phyloP scores from a whole-genome alignment of 2,888 invertebrate species.

The Salpingus planirostris region DNA sequence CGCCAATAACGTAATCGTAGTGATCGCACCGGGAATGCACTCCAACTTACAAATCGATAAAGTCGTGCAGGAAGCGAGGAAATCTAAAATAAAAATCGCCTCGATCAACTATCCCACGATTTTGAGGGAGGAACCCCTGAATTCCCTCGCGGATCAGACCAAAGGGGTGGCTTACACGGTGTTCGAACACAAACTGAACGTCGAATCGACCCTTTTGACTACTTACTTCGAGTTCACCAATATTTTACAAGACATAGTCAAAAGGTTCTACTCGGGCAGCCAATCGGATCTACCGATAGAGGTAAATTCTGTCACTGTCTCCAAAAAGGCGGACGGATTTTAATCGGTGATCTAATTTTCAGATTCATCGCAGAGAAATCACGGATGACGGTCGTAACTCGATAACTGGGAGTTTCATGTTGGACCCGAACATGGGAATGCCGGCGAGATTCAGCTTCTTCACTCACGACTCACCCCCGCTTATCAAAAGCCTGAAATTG shows the following conservation, averaged over 20 bases:
- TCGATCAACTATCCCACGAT: slow-evolving; percentile 49
- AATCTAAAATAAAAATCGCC: slow-evolving; percentile 43
- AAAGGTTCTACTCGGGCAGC: slow-evolving; percentile 43
- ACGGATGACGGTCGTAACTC: slow-evolving; percentile 43
- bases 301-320: too few species aligned
- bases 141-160: slow-evolving; percentile 42
- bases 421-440: slow-evolving; percentile 46
- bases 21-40: slow-evolving; percentile 49
- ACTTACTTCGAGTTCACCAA: slow-evolving; percentile 48
- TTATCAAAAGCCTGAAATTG: slow-evolving; percentile 44
- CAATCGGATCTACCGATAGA: slow-evolving; percentile 43
- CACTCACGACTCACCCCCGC: slow-evolving; percentile 46
- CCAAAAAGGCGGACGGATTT: too few species aligned
- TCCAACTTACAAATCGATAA: slow-evolving; percentile 38
- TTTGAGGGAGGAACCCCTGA: slow-evolving; percentile 39
- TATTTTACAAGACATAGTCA: slow-evolving; percentile 43
- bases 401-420: slow-evolving; percentile 47
- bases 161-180: slow-evolving; percentile 45
- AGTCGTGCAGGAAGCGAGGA: slow-evolving; percentile 39
- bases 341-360: too few species aligned
- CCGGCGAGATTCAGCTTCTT: slow-evolving; percentile 47
- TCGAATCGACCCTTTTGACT: slow-evolving; percentile 43
- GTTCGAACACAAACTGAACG: slow-evolving; percentile 46
- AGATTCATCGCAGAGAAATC: slow-evolving; percentile 45
- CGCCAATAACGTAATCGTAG: slow-evolving; percentile 47